A percentile compares a stretch with the other conserved stretches of the same genome.
phyloP scores from a whole-genome alignment of 2,888 invertebrate genomes.

The Mythimna ferrago region DNA sequence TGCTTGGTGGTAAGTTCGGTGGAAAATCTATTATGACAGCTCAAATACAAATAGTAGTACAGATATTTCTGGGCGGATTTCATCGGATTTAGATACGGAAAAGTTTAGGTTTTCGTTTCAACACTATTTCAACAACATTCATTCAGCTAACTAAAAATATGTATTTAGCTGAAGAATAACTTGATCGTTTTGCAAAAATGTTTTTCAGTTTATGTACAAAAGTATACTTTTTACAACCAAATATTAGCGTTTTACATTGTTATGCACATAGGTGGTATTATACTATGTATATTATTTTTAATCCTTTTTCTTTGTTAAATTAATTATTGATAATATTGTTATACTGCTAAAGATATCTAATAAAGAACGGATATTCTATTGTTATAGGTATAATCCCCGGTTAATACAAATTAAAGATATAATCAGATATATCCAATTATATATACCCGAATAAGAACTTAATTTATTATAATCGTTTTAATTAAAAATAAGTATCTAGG shows the following conservation, averaged over 20 bases:
- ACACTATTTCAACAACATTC: too few species aligned
- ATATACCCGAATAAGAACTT: neutral
- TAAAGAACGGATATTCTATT: neutral
- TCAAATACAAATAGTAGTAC: constrained; percentile 41
- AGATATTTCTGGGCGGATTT: constrained; percentile 23
- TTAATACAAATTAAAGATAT: constrained; percentile 17
- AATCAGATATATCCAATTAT: constrained; percentile 24
- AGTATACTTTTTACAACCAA: neutral
- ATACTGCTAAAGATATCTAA: neutral
- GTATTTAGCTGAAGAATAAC: neutral
- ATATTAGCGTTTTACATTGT: neutral
- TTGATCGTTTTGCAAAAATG: neutral
- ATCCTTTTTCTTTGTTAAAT: neutral
- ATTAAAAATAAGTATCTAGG: constrained; percentile 10
- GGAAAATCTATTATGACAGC: constrained; percentile 27
- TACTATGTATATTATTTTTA: neutral
- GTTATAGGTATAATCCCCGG: neutral
- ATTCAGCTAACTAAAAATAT: neutral
- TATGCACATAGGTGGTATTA: neutral
- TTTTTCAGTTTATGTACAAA: neutral
- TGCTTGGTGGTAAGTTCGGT: constrained; percentile 20
- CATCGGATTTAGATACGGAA: constrained; percentile 25
- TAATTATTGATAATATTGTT: neutral
- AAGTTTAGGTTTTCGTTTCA: neutral
- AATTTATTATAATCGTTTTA: constrained; percentile 10